Percentiles rank a stretch among this genome's conserved stretches.
phyloP scores from a whole-genome alignment of 2,113 vertebrate genomes.

The Ictalurus punctatus region DNA sequence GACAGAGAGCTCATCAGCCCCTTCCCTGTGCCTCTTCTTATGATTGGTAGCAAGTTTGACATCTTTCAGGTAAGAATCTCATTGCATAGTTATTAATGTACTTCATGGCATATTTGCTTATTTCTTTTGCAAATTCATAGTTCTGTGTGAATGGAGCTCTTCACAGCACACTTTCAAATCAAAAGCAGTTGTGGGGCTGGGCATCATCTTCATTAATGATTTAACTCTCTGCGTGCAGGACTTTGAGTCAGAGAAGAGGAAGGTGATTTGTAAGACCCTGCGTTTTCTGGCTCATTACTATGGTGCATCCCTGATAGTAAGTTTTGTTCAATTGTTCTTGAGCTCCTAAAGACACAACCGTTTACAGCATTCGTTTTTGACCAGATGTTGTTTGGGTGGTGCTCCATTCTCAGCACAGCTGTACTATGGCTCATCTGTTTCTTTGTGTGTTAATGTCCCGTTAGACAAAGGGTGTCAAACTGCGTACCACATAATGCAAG shows the following conservation, averaged over 20 bases:
- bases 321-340: slow-evolving; percentile 48
- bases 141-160: neutral
- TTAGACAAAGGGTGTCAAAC: too few relatives aligned
- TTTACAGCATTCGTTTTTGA: neutral
- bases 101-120: neutral
- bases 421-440: too few relatives aligned
- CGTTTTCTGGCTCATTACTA: slow-evolving; percentile 91
- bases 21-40: slow-evolving; percentile 88
- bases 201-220: neutral
- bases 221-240: slow-evolving; percentile 73
- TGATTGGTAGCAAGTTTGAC: slow-evolving; percentile 95
- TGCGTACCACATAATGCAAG: too few relatives aligned
- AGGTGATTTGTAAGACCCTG: slow-evolving; percentile 88
- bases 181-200: neutral
- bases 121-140: neutral
- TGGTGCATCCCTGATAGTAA: slow-evolving; percentile 88
- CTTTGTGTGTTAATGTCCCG: too few relatives aligned
- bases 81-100: neutral
- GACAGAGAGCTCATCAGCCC: slow-evolving; percentile 89
- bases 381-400: too few relatives aligned
- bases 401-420: too few relatives aligned
- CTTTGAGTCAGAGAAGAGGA: slow-evolving; percentile 89
- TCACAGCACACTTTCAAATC: neutral
- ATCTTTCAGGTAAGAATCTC: slow-evolving; percentile 84
- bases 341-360: neutral